Evolutionary conservation across 2,113 vertebrate species (phyloP).

Genomic region (Mungos mungo): DNA sequence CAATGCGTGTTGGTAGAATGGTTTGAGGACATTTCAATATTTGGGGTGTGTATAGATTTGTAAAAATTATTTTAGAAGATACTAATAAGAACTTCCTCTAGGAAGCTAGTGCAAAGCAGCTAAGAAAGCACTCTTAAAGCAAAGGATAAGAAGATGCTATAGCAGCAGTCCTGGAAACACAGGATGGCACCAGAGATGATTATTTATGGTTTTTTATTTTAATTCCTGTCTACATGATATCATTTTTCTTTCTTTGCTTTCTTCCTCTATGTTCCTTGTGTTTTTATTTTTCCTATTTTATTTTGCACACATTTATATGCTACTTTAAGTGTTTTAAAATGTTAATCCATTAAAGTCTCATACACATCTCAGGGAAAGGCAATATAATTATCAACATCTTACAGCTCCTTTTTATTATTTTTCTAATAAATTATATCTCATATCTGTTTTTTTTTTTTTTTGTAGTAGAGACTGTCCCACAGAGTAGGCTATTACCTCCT

Average conservation of each 20-base stretch:
- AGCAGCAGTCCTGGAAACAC: not conserved
- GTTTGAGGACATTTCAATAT: not conserved
- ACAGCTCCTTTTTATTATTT: not conserved
- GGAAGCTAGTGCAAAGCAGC: constrained; percentile 2
- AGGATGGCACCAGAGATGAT: not conserved
- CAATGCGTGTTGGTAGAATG: not conserved
- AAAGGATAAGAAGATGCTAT: not conserved
- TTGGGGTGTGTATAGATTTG: not conserved
- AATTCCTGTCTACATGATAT: not conserved
- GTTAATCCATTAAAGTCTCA: not conserved
- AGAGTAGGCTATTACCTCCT: not conserved
- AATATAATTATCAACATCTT: not conserved
- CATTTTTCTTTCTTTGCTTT: not conserved
- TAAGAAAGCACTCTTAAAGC: not conserved
- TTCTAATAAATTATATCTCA: not conserved
- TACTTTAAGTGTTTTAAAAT: not conserved
- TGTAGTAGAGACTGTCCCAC: not conserved
- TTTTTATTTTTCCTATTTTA: not conserved
- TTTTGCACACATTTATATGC: not conserved
- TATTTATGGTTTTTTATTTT: not conserved
- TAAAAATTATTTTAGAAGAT: constrained; percentile 27
- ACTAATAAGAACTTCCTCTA: not conserved
- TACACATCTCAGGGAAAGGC: not conserved
- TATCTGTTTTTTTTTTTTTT: constrained; percentile 37
- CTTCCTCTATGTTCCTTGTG: not conserved